These are phyloP conservation scores for Leptinotarsa texana DNA, from an alignment of 1,140 invertebrate genomes.

Conservation along the genomic window DNA sequence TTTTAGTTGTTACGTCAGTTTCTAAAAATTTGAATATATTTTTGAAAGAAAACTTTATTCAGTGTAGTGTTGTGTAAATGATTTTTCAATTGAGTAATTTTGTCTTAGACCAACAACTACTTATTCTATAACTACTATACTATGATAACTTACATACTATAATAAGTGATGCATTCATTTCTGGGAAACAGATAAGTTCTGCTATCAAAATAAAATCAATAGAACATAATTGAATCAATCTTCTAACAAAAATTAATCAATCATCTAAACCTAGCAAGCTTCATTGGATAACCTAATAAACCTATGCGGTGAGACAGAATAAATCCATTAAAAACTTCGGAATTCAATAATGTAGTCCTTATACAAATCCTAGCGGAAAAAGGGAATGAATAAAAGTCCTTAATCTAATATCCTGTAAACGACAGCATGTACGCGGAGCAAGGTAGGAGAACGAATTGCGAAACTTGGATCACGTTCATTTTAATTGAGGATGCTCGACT, in stretches of 20 bases:
- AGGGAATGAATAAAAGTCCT: constrained; percentile 32
- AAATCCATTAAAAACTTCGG: constrained; percentile 27
- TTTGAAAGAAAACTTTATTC: too few species aligned
- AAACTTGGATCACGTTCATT: constrained; percentile 33
- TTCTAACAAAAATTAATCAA: constrained; percentile 3
- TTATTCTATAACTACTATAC: too few species aligned
- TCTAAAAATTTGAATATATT: too few species aligned
- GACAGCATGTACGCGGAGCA: constrained; percentile 26
- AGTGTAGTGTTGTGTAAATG: too few species aligned
- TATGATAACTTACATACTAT: too few species aligned
- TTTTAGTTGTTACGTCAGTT: too few species aligned
- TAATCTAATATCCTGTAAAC: constrained; percentile 34
- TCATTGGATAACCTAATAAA: constrained; percentile 10
- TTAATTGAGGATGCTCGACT: constrained; percentile 39
- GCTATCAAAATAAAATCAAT: too few species aligned
- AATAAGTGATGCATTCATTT: too few species aligned
- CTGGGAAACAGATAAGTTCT: too few species aligned
- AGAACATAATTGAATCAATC: background rate
- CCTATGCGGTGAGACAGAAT: constrained; percentile 17
- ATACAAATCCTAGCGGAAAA: constrained; percentile 23
- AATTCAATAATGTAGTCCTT: constrained; percentile 25
- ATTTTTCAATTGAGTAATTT: too few species aligned
- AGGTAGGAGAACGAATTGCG: constrained; percentile 30
- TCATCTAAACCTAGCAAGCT: background rate
- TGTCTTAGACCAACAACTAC: too few species aligned